Evolutionary conservation across 2,888 invertebrate species (phyloP), one percentile per base, ranked within the genome.

Genomic region (Shargacucullia verbasci): DNA sequence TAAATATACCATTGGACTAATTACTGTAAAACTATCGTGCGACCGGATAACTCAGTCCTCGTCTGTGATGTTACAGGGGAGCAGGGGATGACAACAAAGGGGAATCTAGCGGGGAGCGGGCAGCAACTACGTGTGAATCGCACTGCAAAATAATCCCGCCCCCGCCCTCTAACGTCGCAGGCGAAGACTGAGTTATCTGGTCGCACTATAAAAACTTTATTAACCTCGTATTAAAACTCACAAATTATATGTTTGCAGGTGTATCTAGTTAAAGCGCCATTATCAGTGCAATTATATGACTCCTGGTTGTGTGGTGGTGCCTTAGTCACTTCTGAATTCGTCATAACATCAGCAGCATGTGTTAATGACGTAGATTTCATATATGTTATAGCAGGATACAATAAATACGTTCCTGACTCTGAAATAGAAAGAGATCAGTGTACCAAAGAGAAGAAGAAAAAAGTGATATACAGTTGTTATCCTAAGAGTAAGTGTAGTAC

Each of bases 271-370:
- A 77, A 70, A 58, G 79, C 79, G 0, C 29, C 58, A 0, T n/a
- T 55, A 1, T 63, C 78, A 0, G 15, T 38, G 0, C 29, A 15
- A n/a, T n/a, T 3, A 1, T 82, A 83, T 53, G 71, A 74, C n/a
- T 61, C 53, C 1, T 85, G 84, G 84, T 14, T 79, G 0, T 85
- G 84, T 25, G 84, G 84, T 0, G 84, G 84, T 0, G 76, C 83
- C 0, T 64, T 85, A 1, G 78, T 82, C 4, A 65, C 41, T 2
- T 31, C 40, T 0, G 15, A 53, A 1, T 76, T 60, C 20, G 67
- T 84, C 0, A 8, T 85, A 3, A 84, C 84, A 0, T 79, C 84
- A 5, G 84, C 84, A 0, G 83, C 84, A 0, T 85, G 84, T 25
- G 70, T 84, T 0, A 68, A 76, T 37, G 83, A 85, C 13, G 79